A percentile compares a stretch with the other conserved stretches of the same genome.
These are phyloP conservation scores for Riparia riparia DNA, from an alignment of 2,113 vertebrate species.

Conservation along the genomic window DNA sequence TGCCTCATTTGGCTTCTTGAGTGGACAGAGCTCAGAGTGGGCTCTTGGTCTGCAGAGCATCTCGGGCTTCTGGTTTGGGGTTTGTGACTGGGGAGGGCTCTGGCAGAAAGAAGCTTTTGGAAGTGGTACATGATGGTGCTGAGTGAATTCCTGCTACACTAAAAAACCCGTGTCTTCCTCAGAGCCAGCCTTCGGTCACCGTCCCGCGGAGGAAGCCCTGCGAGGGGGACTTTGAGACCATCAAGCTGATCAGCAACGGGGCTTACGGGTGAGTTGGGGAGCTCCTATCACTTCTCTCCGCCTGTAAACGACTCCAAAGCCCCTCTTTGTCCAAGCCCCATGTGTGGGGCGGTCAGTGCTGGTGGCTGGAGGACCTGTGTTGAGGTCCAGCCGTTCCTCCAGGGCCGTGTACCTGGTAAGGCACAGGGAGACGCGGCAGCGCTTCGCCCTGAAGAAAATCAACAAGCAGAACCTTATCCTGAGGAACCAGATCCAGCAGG, in stretches of 20 bases:
- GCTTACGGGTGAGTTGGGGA: slow-evolving; percentile 89
- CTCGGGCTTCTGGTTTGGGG: background rate
- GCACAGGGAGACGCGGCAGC: slow-evolving; percentile 91
- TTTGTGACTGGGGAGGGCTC: background rate
- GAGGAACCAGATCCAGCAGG: slow-evolving; percentile 98
- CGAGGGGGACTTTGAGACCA: slow-evolving; percentile 94
- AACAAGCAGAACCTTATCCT: slow-evolving; percentile 97
- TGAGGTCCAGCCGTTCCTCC: background rate
- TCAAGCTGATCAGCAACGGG: slow-evolving; percentile 97
- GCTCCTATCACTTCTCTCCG: background rate
- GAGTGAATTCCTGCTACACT: background rate
- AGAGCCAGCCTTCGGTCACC: slow-evolving; percentile 77
- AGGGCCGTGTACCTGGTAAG: slow-evolving; percentile 95
- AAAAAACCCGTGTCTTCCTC: background rate
- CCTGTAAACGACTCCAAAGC: rapidly evolving
- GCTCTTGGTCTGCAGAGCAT: background rate
- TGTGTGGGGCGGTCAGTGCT: rapidly evolving
- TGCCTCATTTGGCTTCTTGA: background rate
- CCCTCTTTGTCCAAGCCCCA: rapidly evolving
- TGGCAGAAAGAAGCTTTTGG: background rate
- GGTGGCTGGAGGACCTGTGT: background rate
- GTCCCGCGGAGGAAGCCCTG: slow-evolving; percentile 88
- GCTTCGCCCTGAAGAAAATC: slow-evolving; percentile 98
- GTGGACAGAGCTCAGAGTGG: background rate
- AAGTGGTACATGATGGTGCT: background rate